These are phyloP conservation scores for Craseonycteris thonglongyai DNA, from an alignment of 2,113 vertebrate genomes.

Conservation along the genomic window DNA sequence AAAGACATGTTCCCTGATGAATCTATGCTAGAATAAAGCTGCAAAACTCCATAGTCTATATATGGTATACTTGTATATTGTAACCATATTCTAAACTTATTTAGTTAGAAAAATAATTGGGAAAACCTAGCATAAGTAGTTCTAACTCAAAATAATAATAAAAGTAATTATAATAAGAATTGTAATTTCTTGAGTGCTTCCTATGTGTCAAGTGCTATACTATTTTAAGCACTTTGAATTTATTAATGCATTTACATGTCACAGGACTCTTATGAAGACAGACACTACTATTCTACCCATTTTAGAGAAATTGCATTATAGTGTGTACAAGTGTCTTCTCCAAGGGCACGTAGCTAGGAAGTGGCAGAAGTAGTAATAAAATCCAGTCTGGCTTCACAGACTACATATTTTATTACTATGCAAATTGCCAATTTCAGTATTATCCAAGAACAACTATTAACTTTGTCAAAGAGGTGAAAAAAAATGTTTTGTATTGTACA, in stretches of 20 bases:
- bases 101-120: background rate
- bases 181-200: background rate
- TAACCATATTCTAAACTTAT: background rate
- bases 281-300: background rate
- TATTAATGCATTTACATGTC: background rate
- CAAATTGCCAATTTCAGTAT: background rate
- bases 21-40: background rate
- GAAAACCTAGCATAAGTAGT: background rate
- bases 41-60: background rate
- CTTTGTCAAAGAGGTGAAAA: background rate
- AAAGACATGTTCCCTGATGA: background rate
- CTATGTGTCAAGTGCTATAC: background rate
- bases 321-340: background rate
- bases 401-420: background rate
- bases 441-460: background rate
- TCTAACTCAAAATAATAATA: background rate
- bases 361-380: background rate
- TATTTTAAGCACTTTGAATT: background rate
- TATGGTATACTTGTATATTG: background rate
- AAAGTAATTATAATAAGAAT: background rate
- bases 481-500: background rate
- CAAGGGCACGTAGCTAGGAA: background rate
- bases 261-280: background rate
- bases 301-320: slow-evolving; percentile 1
- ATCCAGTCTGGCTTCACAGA: background rate